These are phyloP conservation scores for Volucella zonaria DNA, from an alignment of 2,888 invertebrate genomes.

Conservation along the genomic window DNA sequence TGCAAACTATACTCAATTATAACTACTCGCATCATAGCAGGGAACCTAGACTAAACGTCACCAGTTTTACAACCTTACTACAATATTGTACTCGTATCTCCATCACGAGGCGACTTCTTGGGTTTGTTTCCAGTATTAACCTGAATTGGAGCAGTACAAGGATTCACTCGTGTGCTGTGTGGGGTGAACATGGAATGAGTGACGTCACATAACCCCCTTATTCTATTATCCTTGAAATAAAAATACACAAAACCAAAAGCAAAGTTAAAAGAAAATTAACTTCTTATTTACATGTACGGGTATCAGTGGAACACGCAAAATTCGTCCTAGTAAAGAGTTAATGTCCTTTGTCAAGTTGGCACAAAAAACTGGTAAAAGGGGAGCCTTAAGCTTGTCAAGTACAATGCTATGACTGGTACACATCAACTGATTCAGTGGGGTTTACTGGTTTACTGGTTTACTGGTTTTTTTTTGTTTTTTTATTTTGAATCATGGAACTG, in stretches of 20 bases:
- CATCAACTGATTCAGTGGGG: constrained; percentile 53
- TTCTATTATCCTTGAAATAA: constrained; percentile 30
- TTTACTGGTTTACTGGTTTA: constrained; percentile 20
- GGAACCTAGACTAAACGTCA: too few relatives aligned
- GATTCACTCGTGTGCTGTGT: not conserved
- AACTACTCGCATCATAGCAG: too few relatives aligned
- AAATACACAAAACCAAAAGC: constrained; percentile 24
- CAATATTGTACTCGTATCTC: too few relatives aligned
- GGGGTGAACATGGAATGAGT: constrained; percentile 10
- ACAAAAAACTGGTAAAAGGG: constrained; percentile 32
- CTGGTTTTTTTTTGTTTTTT: constrained; percentile 18
- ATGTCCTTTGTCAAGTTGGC: constrained; percentile 41
- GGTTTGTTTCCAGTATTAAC: too few relatives aligned
- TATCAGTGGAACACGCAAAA: constrained; percentile 73
- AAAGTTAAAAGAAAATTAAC: constrained; percentile 30
- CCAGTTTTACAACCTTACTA: too few relatives aligned
- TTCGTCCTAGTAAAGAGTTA: constrained; percentile 71
- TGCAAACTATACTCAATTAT: too few relatives aligned
- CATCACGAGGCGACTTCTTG: too few relatives aligned
- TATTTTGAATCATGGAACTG: constrained; percentile 34
- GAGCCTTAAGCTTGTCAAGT: constrained; percentile 47
- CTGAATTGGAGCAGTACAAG: not conserved
- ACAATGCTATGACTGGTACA: constrained; percentile 68
- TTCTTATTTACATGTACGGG: constrained; percentile 20
- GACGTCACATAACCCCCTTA: constrained; percentile 51